Base-by-base conservation (phyloP, 2,888 invertebrate genomes). In the Nephrotoma appendiculata region DNA sequence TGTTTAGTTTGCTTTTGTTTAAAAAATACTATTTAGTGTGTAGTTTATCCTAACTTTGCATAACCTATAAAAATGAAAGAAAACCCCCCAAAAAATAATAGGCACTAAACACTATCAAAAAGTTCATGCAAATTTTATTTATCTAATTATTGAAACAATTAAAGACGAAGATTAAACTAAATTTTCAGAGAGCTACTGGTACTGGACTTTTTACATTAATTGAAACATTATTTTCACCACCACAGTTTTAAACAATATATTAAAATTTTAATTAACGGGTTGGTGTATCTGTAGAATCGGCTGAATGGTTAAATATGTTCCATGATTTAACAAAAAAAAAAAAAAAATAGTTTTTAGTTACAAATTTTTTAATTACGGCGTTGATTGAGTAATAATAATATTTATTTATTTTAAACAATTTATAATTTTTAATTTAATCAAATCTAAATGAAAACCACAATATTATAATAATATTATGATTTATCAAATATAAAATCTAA, bases 151-250 rank as follows among this genome's bases (percentile, higher is more conserved):
- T 57, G 48, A 57, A 57, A 57, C 52, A 57, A 57, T 87, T 84
- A 87, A 87, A 88, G 88, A 88, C 88, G 86, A 87, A 83, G 31
- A 86, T 44, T 31, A 86, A 86, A 44, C 57, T 57, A 48, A 44
- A 83, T 87, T 89, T 89, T 87, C 88, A 88, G 89, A 89, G 88
- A 88, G 85, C 88, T 87, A 87, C 87, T 87, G 87, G 89, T 88
- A 89, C 89, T 89, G 89, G 89, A 88, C 88, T 89, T 86, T 89
- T 89, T 88, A 88, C 89, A 87, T 88, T 89, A 86, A 89, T 89
- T 86, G 89, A 89, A 88, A 89, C 89, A 88, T 88, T 89, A 86
- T 88, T 89, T 87, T 88, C 89, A 85, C 89, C 89, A 86, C 87
- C 89, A 86, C 88, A 89, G 88, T 87, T 87, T 85, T 84, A 84